A percentile compares a stretch with the other conserved stretches of the same genome.
These are phyloP conservation scores for Madoqua kirkii DNA, from an alignment of 2,113 vertebrate genomes.

Conservation along the genomic window DNA sequence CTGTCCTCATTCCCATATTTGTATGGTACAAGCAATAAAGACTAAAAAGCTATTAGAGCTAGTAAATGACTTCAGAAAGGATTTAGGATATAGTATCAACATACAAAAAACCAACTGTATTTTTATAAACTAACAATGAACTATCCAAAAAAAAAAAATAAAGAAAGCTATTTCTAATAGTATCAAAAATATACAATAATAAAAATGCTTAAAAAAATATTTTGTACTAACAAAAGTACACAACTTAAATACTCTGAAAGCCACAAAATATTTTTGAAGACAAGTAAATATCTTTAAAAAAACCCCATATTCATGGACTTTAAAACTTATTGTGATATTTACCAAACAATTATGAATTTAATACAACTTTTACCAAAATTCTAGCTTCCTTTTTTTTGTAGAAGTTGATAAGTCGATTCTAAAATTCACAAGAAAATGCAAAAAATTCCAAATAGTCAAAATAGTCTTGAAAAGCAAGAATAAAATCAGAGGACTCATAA, in stretches of 20 bases:
- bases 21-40: slow-evolving; percentile 74
- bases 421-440: background rate
- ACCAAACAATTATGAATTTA: background rate
- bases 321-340: background rate
- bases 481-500: background rate
- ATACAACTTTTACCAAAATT: background rate
- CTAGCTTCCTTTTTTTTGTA: background rate
- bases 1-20: slow-evolving; percentile 41
- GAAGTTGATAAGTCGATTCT: background rate
- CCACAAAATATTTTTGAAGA: background rate
- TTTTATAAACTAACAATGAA: background rate
- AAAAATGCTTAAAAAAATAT: background rate
- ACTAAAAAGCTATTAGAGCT: background rate
- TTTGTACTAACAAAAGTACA: background rate
- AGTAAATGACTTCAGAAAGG: background rate
- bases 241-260: background rate
- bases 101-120: background rate
- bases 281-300: slow-evolving; percentile 22
- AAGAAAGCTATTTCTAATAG: background rate
- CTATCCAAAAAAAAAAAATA: background rate
- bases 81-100: background rate
- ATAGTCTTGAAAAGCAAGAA: background rate
- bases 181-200: background rate
- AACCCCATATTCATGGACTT: background rate
- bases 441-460: background rate